A percentile compares a stretch with the other conserved stretches of the same genome.
Conservation (phyloP, 2,113 vertebrate genomes). For the Centropristis striata region DNA sequence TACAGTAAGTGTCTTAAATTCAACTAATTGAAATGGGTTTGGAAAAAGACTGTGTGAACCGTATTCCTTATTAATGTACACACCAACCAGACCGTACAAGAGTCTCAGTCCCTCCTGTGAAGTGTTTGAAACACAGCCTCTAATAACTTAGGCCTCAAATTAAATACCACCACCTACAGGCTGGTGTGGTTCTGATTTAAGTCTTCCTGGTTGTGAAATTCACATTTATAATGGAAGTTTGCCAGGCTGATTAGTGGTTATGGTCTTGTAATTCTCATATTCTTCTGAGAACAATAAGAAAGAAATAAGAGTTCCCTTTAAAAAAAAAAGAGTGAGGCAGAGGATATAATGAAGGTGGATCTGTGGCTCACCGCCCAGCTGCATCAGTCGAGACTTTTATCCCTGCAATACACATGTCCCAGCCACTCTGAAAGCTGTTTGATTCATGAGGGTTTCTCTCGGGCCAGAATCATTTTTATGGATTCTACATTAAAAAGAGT, state of each 20-base stretch:
- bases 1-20: constrained; percentile 10
- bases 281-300: constrained; percentile 37
- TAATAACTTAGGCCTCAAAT: constrained; percentile 11
- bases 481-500: constrained; percentile 29
- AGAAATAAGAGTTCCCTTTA: constrained; percentile 20
- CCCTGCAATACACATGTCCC: constrained; percentile 25
- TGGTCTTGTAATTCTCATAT: neutral
- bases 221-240: neutral
- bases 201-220: neutral
- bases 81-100: constrained; percentile 2
- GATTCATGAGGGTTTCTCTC: constrained; percentile 30
- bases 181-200: constrained; percentile 15
- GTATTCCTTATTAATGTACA: neutral
- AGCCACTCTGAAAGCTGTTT: constrained; percentile 38
- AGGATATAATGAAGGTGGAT: constrained; percentile 24
- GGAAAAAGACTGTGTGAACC: neutral
- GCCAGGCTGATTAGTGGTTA: constrained; percentile 5
- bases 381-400: constrained; percentile 43
- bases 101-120: constrained; percentile 8
- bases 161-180: neutral
- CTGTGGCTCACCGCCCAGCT: constrained; percentile 31
- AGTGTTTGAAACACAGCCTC: neutral
- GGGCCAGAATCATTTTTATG: constrained; percentile 41
- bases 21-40: constrained; percentile 1
- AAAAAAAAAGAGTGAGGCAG: neutral